Conservation (phyloP, 1,140 invertebrate genomes). For the Alviniconcha marisindica region DNA sequence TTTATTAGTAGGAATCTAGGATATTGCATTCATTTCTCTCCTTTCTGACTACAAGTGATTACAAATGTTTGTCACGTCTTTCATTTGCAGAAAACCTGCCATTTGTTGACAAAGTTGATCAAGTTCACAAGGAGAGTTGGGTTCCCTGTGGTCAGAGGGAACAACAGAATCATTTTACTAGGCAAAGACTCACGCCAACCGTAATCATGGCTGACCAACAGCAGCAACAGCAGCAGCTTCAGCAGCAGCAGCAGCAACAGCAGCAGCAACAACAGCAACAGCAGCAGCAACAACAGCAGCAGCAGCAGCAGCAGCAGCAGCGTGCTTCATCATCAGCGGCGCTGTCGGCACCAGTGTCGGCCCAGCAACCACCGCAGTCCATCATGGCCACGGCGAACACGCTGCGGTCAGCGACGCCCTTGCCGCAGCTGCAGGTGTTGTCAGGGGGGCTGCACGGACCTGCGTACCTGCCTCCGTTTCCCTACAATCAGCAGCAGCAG, state of each 20-base stretch:
- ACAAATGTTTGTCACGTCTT: background rate
- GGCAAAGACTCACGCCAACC: background rate
- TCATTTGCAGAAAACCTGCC: background rate
- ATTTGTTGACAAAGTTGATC: background rate
- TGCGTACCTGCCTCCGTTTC: constrained; percentile 86
- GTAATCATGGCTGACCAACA: constrained; percentile 28
- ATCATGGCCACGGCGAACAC: constrained; percentile 43
- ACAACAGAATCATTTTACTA: background rate
- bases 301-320: constrained; percentile 28
- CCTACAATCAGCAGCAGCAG: constrained; percentile 65
- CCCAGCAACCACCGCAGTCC: constrained; percentile 38
- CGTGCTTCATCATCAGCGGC: background rate
- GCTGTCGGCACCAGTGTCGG: constrained; percentile 1
- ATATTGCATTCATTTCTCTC: background rate
- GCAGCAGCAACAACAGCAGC: constrained; percentile 14
- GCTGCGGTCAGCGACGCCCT: constrained; percentile 37
- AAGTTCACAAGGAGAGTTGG: background rate
- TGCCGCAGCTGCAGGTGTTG: constrained; percentile 62
- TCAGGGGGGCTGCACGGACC: constrained; percentile 85
- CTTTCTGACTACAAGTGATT: too few species aligned
- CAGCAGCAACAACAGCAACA: constrained; percentile 15
- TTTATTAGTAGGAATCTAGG: too few species aligned
- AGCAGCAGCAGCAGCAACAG: constrained; percentile 8
- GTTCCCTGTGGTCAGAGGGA: background rate
- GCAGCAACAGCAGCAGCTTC: constrained; percentile 32